Evolutionary conservation across 2,797 vertebrate genomes (phyloP).

Genomic region (Hyperoplus lanceolatus): DNA sequence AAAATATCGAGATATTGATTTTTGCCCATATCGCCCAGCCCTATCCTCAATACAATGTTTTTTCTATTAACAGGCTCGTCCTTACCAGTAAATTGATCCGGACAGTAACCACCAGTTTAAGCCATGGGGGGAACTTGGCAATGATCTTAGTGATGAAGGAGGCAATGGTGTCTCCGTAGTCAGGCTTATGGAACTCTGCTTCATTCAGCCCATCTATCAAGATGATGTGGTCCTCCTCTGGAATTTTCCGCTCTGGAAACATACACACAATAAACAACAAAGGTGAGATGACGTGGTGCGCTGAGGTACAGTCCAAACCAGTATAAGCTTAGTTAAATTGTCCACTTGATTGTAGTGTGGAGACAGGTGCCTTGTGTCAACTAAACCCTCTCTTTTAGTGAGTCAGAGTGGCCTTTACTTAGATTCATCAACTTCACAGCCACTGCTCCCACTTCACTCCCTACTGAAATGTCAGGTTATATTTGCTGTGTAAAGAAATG

Average conservation of each 20-base stretch:
- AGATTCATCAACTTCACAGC: conserved; percentile 18
- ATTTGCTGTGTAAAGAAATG: conserved; percentile 27
- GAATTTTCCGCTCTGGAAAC: conserved; percentile 92
- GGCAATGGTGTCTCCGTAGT: conserved; percentile 97
- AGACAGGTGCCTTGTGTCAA: conserved; percentile 21
- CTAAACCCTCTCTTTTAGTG: conserved; percentile 21
- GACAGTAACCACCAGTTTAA: conserved; percentile 96
- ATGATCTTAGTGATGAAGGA: conserved; percentile 96
- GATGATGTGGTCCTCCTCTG: conserved; percentile 96
- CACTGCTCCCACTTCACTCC: conserved; percentile 12
- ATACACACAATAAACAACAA: conserved; percentile 31
- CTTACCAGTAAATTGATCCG: conserved; percentile 94
- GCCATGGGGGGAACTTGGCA: conserved; percentile 93
- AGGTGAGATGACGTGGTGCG: not conserved
- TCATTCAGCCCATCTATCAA: conserved; percentile 97
- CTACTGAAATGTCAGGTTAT: conserved; percentile 25
- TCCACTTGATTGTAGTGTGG: not conserved
- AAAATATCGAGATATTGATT: no score
- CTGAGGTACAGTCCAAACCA: not conserved
- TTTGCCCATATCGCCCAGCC: no score
- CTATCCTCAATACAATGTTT: not conserved
- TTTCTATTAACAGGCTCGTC: not conserved
- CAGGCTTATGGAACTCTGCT: conserved; percentile 98
- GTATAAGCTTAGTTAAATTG: conserved; percentile 15
- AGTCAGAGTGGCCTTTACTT: conserved; percentile 10